These are phyloP conservation scores for Antidorcas marsupialis DNA, from an alignment of 2,113 vertebrate genomes.

Conservation along the genomic window DNA sequence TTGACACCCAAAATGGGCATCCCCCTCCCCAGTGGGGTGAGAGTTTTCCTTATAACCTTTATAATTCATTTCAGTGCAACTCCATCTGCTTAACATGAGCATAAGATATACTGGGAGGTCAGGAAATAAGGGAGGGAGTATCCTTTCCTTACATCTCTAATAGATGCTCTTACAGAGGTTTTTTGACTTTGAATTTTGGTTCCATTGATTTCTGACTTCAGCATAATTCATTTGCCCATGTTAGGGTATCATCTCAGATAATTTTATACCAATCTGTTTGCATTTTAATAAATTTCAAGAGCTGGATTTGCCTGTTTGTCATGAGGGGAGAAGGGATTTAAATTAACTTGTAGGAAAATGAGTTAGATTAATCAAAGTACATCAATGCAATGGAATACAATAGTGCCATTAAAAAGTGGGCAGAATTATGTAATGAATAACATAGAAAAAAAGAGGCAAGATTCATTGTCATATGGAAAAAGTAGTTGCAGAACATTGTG, in stretches of 20 bases:
- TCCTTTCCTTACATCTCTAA: background rate
- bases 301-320: background rate
- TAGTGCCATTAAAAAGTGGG: background rate
- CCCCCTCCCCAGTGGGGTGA: background rate
- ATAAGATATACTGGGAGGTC: background rate
- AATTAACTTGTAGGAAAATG: background rate
- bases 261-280: conserved; percentile 13
- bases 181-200: background rate
- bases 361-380: background rate
- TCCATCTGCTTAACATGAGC: background rate
- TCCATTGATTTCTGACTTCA: conserved; percentile 19
- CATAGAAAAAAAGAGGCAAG: background rate
- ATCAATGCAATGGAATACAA: background rate
- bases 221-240: background rate
- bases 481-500: background rate
- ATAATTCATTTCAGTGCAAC: background rate
- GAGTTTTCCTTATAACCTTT: background rate
- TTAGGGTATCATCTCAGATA: background rate
- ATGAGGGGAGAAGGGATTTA: background rate
- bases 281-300: conserved; percentile 24
- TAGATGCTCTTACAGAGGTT: background rate
- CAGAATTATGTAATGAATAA: background rate
- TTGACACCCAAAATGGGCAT: background rate
- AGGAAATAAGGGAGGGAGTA: background rate
- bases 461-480: background rate